These are phyloP conservation scores for Mus spicilegus DNA, from an alignment of 2,113 vertebrate genomes.

Conservation along the genomic window DNA sequence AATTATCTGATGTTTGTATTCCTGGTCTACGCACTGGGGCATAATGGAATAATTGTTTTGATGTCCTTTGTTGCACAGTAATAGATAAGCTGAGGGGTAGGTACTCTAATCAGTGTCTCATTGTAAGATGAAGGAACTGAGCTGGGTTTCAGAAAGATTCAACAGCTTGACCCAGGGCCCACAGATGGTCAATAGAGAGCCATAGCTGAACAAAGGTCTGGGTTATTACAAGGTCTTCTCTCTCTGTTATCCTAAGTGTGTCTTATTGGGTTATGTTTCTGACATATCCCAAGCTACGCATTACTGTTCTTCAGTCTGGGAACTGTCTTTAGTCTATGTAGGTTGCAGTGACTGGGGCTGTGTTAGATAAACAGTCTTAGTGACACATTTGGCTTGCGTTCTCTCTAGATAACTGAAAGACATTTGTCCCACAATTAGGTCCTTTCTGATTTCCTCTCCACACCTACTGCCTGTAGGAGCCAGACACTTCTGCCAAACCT, in stretches of 20 bases:
- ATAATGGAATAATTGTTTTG: not conserved
- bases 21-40: not conserved
- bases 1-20: constrained; percentile 16
- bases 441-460: constrained; percentile 63
- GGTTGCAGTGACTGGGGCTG: not conserved
- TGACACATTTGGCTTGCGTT: constrained; percentile 56
- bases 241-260: not conserved
- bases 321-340: not conserved
- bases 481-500: constrained; percentile 55
- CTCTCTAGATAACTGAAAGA: constrained; percentile 69
- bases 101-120: not conserved
- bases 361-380: constrained; percentile 54
- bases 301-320: not conserved
- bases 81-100: not conserved
- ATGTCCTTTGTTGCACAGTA: not conserved
- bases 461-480: constrained; percentile 38
- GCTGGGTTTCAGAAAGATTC: constrained; percentile 38
- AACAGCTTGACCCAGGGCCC: not conserved
- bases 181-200: not conserved
- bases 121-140: constrained; percentile 32
- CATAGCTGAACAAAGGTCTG: not conserved
- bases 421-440: constrained; percentile 25
- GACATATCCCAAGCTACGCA: not conserved
- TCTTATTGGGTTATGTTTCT: not conserved
- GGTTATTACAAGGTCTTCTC: not conserved